These are phyloP conservation scores for Pampus argenteus DNA, from an alignment of 2,797 vertebrate species.

Conservation along the genomic window DNA sequence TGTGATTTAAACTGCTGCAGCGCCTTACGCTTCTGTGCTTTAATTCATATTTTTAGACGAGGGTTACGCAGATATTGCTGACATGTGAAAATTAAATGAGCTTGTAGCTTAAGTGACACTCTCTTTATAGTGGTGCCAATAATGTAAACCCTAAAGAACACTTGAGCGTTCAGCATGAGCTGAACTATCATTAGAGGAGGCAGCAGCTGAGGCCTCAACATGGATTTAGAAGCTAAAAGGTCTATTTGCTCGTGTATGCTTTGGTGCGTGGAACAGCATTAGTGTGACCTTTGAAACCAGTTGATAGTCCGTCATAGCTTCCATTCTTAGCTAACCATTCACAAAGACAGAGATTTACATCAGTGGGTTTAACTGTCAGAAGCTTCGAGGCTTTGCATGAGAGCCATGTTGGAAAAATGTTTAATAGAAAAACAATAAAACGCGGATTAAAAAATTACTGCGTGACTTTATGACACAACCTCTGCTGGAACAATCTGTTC, in stretches of 20 bases:
- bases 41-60: conserved; percentile 71
- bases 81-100: conserved; percentile 44
- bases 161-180: conserved; percentile 30
- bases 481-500: neutral
- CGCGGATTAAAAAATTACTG: conserved; percentile 1
- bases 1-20: conserved; percentile 33
- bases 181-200: conserved; percentile 46
- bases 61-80: conserved; percentile 43
- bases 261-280: conserved; percentile 32
- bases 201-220: conserved; percentile 64
- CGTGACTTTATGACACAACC: neutral
- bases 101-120: conserved; percentile 38
- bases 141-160: conserved; percentile 45
- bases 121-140: conserved; percentile 58
- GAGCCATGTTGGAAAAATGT: conserved; percentile 18
- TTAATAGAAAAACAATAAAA: conserved; percentile 34
- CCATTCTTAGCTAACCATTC: conserved; percentile 41
- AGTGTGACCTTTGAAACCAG: conserved; percentile 42
- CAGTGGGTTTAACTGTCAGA: conserved; percentile 19
- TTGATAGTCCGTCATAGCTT: conserved; percentile 25
- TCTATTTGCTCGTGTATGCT: conserved; percentile 48
- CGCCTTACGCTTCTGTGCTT: conserved; percentile 31
- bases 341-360: conserved; percentile 51
- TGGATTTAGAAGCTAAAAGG: conserved; percentile 62
- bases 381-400: conserved; percentile 12